These are phyloP conservation scores for Stigmatopora argus DNA, from an alignment of 2,113 vertebrate species.

Conservation along the genomic window DNA sequence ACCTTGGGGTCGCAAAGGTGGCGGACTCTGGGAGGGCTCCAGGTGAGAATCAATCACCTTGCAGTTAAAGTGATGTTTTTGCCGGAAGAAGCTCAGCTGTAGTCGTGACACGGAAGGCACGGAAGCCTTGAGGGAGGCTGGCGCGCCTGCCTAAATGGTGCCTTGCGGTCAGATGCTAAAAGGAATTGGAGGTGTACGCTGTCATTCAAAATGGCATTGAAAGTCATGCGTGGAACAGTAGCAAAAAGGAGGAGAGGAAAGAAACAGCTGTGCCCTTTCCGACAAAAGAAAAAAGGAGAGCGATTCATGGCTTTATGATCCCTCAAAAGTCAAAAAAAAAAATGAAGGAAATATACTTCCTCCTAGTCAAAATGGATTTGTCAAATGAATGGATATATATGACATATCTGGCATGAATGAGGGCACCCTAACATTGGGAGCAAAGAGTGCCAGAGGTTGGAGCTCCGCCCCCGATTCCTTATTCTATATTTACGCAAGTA, in stretches of 20 bases:
- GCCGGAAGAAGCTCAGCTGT: conserved; percentile 19
- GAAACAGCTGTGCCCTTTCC: background rate
- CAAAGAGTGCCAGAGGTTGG: too few species aligned
- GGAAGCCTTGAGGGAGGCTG: conserved; percentile 21
- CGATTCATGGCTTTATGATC: too few species aligned
- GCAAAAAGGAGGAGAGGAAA: conserved; percentile 1
- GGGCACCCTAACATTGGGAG: too few species aligned
- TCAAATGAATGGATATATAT: too few species aligned
- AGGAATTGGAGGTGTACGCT: conserved; percentile 22
- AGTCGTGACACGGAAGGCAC: background rate
- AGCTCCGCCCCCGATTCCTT: background rate
- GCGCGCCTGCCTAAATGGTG: conserved; percentile 4
- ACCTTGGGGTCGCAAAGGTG: conserved; percentile 30
- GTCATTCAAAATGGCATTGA: conserved; percentile 27
- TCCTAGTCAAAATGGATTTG: too few species aligned
- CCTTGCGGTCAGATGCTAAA: conserved; percentile 23
- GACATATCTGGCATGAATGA: too few species aligned
- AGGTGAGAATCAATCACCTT: conserved; percentile 42
- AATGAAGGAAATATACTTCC: too few species aligned
- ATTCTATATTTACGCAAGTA: conserved; percentile 3
- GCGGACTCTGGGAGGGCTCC: conserved; percentile 23
- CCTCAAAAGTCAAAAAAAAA: too few species aligned
- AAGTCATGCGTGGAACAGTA: conserved; percentile 19
- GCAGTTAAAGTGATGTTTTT: conserved; percentile 42
- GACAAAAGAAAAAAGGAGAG: background rate